Evolutionary conservation across 2,113 vertebrate species (phyloP).

Genomic region (Ursus arctos): DNA sequence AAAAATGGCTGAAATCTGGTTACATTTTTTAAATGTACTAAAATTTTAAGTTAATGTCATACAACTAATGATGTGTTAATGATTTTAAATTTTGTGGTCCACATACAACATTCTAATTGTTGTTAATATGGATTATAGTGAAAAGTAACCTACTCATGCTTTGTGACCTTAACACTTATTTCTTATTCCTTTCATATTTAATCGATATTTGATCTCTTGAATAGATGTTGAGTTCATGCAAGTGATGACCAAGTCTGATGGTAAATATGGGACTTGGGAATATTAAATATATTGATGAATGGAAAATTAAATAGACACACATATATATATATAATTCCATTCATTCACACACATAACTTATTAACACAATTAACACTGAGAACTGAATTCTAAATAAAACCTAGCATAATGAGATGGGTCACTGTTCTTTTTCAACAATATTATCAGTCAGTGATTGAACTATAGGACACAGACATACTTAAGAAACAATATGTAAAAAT

Average conservation of each 20-base stretch:
- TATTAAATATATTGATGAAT: background rate
- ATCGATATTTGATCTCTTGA: background rate
- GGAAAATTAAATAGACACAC: background rate
- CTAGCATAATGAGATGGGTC: background rate
- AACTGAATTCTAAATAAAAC: background rate
- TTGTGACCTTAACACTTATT: slow-evolving; percentile 32
- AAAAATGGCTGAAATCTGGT: background rate
- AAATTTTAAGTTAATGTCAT: slow-evolving; percentile 24
- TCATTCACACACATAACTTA: background rate
- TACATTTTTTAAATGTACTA: background rate
- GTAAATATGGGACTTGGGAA: background rate
- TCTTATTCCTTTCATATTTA: slow-evolving; percentile 16
- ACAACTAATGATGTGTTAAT: background rate
- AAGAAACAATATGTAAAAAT: background rate
- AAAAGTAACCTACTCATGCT: background rate
- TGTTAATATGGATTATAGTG: background rate
- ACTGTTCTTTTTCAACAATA: background rate
- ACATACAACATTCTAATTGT: background rate
- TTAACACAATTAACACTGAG: background rate
- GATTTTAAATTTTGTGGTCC: background rate
- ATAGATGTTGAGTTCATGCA: background rate
- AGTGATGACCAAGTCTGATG: background rate
- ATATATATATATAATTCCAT: background rate
- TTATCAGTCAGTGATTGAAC: slow-evolving; percentile 30
- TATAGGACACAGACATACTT: background rate